phyloP scores from a whole-genome alignment of 1,140 invertebrate genomes.

The Eueides isabella region DNA sequence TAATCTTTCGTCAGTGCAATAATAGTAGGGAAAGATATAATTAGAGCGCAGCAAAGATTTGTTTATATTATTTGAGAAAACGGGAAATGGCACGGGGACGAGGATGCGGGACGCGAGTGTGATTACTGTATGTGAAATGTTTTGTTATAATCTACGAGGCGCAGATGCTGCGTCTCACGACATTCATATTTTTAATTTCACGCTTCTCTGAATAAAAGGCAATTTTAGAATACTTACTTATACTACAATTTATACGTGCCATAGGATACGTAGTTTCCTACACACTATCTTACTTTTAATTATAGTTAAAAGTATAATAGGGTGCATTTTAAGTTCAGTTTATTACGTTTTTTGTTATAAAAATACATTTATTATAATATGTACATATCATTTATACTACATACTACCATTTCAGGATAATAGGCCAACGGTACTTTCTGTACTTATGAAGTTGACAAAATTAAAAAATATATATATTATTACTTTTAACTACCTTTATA shows the following conservation, averaged over 20 bases:
- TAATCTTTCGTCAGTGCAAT: not conserved
- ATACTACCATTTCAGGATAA: too few species aligned
- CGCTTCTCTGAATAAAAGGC: constrained; percentile 44
- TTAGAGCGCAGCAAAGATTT: constrained; percentile 38
- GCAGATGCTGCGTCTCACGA: constrained; percentile 55
- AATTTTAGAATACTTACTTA: too few species aligned
- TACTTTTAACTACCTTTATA: too few species aligned
- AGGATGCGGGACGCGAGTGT: constrained; percentile 28
- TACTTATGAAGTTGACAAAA: too few species aligned
- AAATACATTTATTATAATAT: too few species aligned
- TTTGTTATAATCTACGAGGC: constrained; percentile 40
- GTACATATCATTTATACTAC: too few species aligned
- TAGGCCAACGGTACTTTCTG: too few species aligned
- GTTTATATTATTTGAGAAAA: constrained; percentile 39
- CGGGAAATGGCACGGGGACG: not conserved
- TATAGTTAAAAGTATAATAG: not conserved
- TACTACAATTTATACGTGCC: too few species aligned
- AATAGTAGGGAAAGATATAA: constrained; percentile 21
- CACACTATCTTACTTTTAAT: not conserved
- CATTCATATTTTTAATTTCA: constrained; percentile 67
- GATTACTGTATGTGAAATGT: constrained; percentile 47
- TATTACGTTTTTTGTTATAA: too few species aligned
- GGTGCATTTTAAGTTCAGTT: not conserved
- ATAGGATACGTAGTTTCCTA: too few species aligned
- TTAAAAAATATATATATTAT: too few species aligned